Conservation (phyloP, 2,113 vertebrate species). For the Microcebus lehilahytsara region DNA sequence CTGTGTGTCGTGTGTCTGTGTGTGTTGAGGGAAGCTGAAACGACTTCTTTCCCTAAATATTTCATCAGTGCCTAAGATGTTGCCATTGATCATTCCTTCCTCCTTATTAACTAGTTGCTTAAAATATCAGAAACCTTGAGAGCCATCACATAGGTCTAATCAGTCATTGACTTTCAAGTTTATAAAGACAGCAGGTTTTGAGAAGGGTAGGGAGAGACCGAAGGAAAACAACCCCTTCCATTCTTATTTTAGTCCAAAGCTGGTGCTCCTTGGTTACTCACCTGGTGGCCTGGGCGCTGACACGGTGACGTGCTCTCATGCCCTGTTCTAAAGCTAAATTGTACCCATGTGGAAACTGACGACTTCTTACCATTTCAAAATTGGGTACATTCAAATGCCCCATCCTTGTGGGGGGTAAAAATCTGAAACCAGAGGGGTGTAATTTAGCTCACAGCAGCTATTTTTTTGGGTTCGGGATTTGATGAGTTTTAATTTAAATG, state of each 20-base stretch:
- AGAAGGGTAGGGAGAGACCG: background rate
- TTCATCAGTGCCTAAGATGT: background rate
- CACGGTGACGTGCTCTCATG: fast-evolving
- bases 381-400: background rate
- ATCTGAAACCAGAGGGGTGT: background rate
- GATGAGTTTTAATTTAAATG: conserved; percentile 28
- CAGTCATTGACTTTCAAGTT: background rate
- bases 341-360: background rate
- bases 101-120: background rate
- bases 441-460: background rate
- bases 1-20: background rate
- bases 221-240: background rate
- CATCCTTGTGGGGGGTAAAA: background rate
- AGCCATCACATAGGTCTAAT: background rate
- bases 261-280: background rate
- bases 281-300: background rate
- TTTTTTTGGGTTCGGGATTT: background rate
- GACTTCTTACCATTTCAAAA: background rate
- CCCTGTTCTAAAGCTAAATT: background rate
- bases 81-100: background rate
- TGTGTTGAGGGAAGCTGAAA: background rate
- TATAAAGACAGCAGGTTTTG: background rate
- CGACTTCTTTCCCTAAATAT: background rate
- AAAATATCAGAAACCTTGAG: background rate
- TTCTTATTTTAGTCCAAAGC: background rate